phyloP scores from a whole-genome alignment of 2,113 vertebrate genomes.

The Hippocampus guttulatus region DNA sequence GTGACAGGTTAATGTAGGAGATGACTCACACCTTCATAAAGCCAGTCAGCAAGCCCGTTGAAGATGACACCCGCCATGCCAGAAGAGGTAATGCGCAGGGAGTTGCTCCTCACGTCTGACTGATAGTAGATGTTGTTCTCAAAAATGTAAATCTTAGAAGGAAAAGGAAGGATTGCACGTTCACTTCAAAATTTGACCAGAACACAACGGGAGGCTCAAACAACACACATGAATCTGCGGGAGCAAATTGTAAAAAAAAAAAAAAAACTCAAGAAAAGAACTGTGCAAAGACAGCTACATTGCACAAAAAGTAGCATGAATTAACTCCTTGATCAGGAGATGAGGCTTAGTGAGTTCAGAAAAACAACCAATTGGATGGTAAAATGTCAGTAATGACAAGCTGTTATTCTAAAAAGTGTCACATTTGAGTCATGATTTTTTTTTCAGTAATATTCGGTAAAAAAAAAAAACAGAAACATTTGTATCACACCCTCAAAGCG shows the following conservation, averaged over 20 bases:
- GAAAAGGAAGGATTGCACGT: neutral
- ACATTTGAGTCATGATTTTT: too few species aligned
- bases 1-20: neutral
- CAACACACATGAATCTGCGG: too few species aligned
- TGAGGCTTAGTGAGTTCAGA: conserved; percentile 3
- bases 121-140: conserved; percentile 99
- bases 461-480: too few species aligned
- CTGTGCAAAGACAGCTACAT: neutral
- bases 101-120: conserved; percentile 85
- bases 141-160: conserved; percentile 88
- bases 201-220: too few species aligned
- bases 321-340: neutral
- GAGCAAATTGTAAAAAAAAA: too few species aligned
- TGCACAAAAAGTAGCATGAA: neutral
- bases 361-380: neutral
- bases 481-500: too few species aligned
- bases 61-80: conserved; percentile 89
- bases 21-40: conserved; percentile 84
- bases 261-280: neutral
- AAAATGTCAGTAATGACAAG: neutral
- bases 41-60: conserved; percentile 92
- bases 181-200: neutral
- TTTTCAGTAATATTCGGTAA: too few species aligned
- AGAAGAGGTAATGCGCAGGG: conserved; percentile 89
- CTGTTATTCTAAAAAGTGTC: neutral